Base-by-base conservation (phyloP, 2,797 vertebrate species). In the Luscinia luscinia region DNA sequence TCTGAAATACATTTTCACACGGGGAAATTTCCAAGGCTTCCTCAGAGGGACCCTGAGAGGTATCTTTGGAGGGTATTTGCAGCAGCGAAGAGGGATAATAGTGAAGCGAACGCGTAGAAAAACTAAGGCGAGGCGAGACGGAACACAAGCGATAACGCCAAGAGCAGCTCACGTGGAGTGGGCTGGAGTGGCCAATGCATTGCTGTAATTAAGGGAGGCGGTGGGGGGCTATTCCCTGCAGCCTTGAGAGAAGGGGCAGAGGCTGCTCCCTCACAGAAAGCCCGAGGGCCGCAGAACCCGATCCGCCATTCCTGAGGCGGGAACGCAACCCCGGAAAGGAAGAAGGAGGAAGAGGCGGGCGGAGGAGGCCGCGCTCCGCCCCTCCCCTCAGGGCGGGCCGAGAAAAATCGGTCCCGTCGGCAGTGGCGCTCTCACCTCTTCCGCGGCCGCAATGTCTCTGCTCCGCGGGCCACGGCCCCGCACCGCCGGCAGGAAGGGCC, bases 301-400 rank as follows among this genome's bases (percentile, higher is more conserved):
- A 11, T 0, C 1, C 4, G 6, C 34, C 7, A 4, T 2, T 12
- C 17, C 20, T 1, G 11, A 1, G 2, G 5, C 27, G 0, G 4
- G 11, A 64, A 4, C 3, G 3, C 45, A 30, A 14, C 7, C 13
- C 10, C 8, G 23, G 30, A 30, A 5, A 12, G 18, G 11, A 1
- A 34, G 9, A 14, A 54, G 3, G 11, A n/a, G 12, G 38, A 43
- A 22, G 27, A 20, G 54, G 46, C 7, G 63, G 73, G n/a, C 9
- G 21, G 48, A 30, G 11, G 6, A 20, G 30, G 32, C 48, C 41
- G 41, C 23, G 32, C 36, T 82, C 41, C 32, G 13, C 36, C 41
- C 36, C 49, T 21, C 27, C 32, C 55, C 32, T 18, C 57, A 48
- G 43, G 55, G 78, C 70, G 78, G 63, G 55, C 55, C 63, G 55